Evolutionary conservation across 2,797 vertebrate species (phyloP).

Genomic region (Anniella stebbinsi): DNA sequence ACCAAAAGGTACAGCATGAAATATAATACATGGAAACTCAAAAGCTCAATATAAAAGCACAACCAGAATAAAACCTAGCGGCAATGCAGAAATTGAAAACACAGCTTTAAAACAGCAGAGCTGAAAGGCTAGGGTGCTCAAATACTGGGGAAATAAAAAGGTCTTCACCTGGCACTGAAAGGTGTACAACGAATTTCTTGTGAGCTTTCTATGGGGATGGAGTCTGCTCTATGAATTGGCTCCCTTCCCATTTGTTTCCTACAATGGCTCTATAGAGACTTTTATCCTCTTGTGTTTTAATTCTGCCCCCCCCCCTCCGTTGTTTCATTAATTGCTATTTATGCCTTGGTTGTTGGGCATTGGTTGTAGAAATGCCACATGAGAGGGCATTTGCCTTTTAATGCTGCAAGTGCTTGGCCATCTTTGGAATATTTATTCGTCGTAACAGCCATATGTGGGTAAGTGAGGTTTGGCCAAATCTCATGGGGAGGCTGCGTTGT

Average conservation of each 20-base stretch:
- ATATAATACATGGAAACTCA: no score
- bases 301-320: no score
- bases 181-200: not conserved
- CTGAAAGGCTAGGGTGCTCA: no score
- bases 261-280: slow-evolving; percentile 57
- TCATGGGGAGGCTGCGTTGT: slow-evolving; percentile 17
- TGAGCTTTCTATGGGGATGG: slow-evolving; percentile 59
- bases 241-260: slow-evolving; percentile 33
- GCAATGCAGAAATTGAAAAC: no score
- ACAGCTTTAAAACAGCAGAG: no score
- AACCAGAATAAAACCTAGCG: no score
- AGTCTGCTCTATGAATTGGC: slow-evolving; percentile 35
- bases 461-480: slow-evolving; percentile 50
- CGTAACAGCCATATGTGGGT: slow-evolving; percentile 29
- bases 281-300: slow-evolving; percentile 71
- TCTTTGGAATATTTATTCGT: slow-evolving; percentile 72
- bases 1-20: no score
- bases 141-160: no score
- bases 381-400: slow-evolving; percentile 68
- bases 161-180: no score
- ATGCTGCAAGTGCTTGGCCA: slow-evolving; percentile 64
- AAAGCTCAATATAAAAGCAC: no score
- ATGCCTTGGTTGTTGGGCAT: slow-evolving; percentile 71
- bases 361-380: slow-evolving; percentile 66
- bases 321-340: slow-evolving; percentile 78